Evolutionary conservation across 2,888 invertebrate genomes (phyloP), one percentile per base, ranked within the genome.

Genomic region (Actias luna): DNA sequence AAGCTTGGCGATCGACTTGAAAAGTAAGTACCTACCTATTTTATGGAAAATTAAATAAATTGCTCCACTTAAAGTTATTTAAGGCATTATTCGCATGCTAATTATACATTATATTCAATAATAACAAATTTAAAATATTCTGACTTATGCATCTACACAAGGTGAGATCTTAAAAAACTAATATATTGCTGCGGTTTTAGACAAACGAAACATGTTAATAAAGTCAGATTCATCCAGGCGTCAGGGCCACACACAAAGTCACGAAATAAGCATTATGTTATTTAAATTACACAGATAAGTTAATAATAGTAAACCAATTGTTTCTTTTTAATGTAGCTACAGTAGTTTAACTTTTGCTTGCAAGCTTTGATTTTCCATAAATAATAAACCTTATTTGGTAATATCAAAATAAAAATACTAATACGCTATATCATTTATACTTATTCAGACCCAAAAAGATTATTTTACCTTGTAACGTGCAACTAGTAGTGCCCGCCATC

Each of bases 1-100:
- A 84, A 88, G 73, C 90, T 96, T 42, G 95, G 95, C n/a, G 93
- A 94, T 69, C 93, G 92, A 67, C 88, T 95, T 5, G 93, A 95
- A 77, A 92, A 85, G 94, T 94, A 84, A 93, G 93, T 88, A n/a
- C n/a, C n/a, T n/a, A n/a, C n/a, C n/a, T n/a, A 31, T 55, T 33
- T 64, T 62, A 50, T 42, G 60, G 14, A 50, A 46, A 46, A 42
- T 42, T 58, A 36, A 33, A 59, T 42, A n/a, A 39, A n/a, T 16
- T 0, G 4, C 42, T 18, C 18, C 42, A 18, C n/a, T 5, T 42
- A 18, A 33, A 5, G 5, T 42, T 18, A 18, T 42, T 7, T 18
- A 39, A 39, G n/a, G 16, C n/a, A 14, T 42, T 42, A 18, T 42
- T 39, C 2, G n/a, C 39, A n/a, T n/a, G 18, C 8, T 42, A 42